phyloP scores from a whole-genome alignment of 2,888 invertebrate genomes.

The Chymomyza procnemis region DNA sequence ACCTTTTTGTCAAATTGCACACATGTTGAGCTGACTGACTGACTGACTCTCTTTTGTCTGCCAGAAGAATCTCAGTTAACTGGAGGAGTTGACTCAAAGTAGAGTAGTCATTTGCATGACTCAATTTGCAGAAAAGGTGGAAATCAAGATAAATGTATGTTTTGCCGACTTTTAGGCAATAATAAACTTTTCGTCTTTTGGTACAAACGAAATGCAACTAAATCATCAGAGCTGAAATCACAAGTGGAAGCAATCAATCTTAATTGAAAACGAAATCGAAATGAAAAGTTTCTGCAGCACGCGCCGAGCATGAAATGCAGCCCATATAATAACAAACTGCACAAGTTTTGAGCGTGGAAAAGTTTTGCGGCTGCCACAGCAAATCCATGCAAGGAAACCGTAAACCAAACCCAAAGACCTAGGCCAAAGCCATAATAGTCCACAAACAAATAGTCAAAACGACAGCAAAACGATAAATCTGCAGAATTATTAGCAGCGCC shows the following conservation, averaged over 20 bases:
- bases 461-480: slow-evolving; percentile 55
- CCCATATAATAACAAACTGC: slow-evolving; percentile 11
- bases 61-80: neutral
- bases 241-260: slow-evolving; percentile 43
- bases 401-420: neutral
- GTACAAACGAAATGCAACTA: neutral
- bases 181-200: slow-evolving; percentile 1
- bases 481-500: slow-evolving; percentile 58
- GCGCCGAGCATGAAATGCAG: slow-evolving; percentile 14
- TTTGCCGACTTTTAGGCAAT: neutral
- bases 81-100: neutral
- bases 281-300: slow-evolving; percentile 5
- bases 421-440: slow-evolving; percentile 20
- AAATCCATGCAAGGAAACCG: slow-evolving; percentile 3
- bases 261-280: slow-evolving; percentile 38
- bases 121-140: slow-evolving; percentile 43
- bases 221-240: neutral
- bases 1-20: slow-evolving; percentile 63
- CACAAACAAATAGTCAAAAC: slow-evolving; percentile 27
- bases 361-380: slow-evolving; percentile 14
- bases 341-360: slow-evolving; percentile 4
- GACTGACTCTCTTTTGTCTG: neutral
- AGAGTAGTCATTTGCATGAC: slow-evolving; percentile 9
- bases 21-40: slow-evolving; percentile 7
- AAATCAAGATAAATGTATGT: slow-evolving; percentile 70